A percentile compares a stretch with the other conserved stretches of the same genome.
Conservation (phyloP, 2,797 vertebrate species). For the Argya squamiceps region DNA sequence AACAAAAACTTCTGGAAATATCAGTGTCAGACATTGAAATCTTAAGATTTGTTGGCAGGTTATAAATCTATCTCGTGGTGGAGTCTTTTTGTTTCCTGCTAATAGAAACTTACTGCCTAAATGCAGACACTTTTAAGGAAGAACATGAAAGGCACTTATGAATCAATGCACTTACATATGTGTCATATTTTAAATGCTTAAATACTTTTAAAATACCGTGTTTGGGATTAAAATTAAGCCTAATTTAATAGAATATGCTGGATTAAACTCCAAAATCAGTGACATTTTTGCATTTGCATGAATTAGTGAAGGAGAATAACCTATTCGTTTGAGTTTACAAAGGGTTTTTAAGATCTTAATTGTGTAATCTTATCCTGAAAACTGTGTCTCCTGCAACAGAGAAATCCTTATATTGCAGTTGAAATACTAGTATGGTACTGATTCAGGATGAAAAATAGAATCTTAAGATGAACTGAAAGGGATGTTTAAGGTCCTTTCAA, state of each 20-base stretch:
- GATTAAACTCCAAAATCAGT: neutral
- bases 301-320: neutral
- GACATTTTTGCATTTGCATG: neutral
- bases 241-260: neutral
- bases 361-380: neutral
- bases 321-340: neutral
- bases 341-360: neutral
- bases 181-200: neutral
- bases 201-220: neutral
- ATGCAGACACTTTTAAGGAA: neutral
- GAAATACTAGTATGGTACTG: neutral
- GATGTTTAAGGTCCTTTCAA: neutral
- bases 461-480: neutral
- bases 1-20: neutral
- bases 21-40: neutral
- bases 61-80: neutral
- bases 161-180: neutral
- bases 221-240: neutral
- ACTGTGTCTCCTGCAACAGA: neutral
- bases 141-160: neutral
- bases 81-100: neutral
- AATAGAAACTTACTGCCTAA: neutral
- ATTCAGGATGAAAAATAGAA: neutral
- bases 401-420: neutral
- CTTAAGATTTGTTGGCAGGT: neutral